These are phyloP conservation scores for Mythimna ferrago DNA, from an alignment of 2,888 invertebrate genomes.

Conservation along the genomic window DNA sequence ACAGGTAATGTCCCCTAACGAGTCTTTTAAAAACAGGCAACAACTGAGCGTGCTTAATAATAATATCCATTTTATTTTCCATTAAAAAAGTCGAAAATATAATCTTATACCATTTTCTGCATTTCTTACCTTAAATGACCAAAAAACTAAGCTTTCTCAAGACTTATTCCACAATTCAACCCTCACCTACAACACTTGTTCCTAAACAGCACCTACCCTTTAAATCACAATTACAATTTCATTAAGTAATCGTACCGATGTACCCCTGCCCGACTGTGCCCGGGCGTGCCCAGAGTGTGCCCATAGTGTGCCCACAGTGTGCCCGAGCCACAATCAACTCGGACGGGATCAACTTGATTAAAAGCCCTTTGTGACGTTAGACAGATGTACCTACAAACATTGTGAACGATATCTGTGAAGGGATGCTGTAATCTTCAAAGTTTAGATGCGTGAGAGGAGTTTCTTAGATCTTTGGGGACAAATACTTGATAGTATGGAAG, in stretches of 20 bases:
- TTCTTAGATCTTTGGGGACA: constrained; percentile 20
- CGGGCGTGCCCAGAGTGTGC: constrained; percentile 17
- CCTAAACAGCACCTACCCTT: constrained; percentile 20
- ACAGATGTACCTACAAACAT: constrained; percentile 55
- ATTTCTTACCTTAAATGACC: not conserved
- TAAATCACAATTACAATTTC: constrained; percentile 68
- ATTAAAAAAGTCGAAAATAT: not conserved
- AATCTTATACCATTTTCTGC: not conserved
- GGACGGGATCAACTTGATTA: constrained; percentile 68
- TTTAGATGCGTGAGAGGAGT: not conserved
- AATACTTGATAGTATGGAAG: not conserved
- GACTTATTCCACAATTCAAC: constrained; percentile 22
- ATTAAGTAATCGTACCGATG: constrained; percentile 62
- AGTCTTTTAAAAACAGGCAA: too few relatives aligned
- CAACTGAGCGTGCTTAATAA: too few relatives aligned
- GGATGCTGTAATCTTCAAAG: constrained; percentile 12
- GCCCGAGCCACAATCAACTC: constrained; percentile 51
- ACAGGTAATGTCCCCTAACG: too few relatives aligned
- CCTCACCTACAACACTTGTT: constrained; percentile 26
- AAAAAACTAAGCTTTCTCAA: not conserved
- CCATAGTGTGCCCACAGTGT: constrained; percentile 33
- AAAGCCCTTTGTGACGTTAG: constrained; percentile 59
- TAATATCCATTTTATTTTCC: not conserved
- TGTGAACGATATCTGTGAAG: constrained; percentile 20
- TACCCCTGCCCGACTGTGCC: constrained; percentile 13